Base-by-base conservation (phyloP, 1,140 invertebrate genomes). In the Lordiphosa collinella region DNA sequence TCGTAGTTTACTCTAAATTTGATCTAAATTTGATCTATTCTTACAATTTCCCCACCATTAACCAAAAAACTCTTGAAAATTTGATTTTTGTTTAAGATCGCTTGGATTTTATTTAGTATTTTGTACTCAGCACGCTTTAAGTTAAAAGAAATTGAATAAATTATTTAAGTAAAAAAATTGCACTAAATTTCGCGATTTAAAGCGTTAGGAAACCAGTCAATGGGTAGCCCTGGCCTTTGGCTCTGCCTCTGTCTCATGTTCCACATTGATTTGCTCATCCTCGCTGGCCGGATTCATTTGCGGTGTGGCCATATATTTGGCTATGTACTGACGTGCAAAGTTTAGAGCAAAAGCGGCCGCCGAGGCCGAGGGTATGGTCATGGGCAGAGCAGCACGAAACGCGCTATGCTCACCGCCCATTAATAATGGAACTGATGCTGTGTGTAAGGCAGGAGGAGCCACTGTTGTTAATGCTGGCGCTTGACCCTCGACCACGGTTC, bases 391-490 rank as follows among this genome's bases (percentile, higher is more conserved):
- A n/a, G 93, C 91, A 43, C 93, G 93, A 89, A 96, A 96, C 1
- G 95, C 95, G 86, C 94, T 95, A 91, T 96, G 94, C 90, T 96
- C 94, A 89, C 95, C 95, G 84, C 94, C 95, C 94, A 96, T 95
- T 87, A 78, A 89, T 89, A 89, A 89, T 89, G 88, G 88, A 89
- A 66, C 80, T 89, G 88, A 89, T 89, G 87, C 88, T 89, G 86
- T 89, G 88, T 61, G 64, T 88, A 67, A 89, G 73, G 65, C 72
- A 70, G 64, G 64, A 18, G 35, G 64, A 18, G 35, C 59, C 52
- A 47, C 25, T 64, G 57, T n/a, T 43, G 43, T 16, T 51, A 50
- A 25, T 52, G 38, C 62, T 16, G 56, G 52, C 11, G 31, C 12
- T 2, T 25, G 62, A 25, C 16, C 16, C 16, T 43, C 40, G 40